A percentile compares a stretch with the other conserved stretches of the same genome.
Conservation (phyloP, 2,888 invertebrate species). For the Dynastes grantii region DNA sequence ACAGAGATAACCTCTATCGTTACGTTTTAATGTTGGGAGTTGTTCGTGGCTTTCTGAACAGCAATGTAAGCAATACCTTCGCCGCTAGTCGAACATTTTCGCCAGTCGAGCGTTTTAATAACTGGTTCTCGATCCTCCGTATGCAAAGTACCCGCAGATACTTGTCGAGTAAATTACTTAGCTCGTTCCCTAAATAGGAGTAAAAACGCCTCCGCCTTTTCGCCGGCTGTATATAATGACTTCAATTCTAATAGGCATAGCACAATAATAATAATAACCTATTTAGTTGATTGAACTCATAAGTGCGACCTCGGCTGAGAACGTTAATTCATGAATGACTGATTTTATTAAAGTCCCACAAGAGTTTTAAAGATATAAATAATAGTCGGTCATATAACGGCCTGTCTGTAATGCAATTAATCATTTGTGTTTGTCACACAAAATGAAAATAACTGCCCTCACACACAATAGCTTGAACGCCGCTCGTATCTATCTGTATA, state of each 20-base stretch:
- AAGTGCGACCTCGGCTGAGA: slow-evolving; percentile 25
- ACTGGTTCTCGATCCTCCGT: slow-evolving; percentile 3
- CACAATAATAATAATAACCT: slow-evolving; percentile 34
- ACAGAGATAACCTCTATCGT: no score
- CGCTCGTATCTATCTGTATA: neutral
- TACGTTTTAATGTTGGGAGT: no score
- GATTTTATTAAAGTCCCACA: slow-evolving; percentile 36
- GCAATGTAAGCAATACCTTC: neutral
- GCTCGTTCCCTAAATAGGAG: slow-evolving; percentile 2
- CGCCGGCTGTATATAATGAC: neutral
- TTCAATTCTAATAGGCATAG: neutral
- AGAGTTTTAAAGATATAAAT: slow-evolving; percentile 31
- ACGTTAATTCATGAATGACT: slow-evolving; percentile 42
- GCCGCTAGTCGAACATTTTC: neutral
- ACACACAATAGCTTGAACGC: slow-evolving; percentile 18
- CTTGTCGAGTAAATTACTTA: slow-evolving; percentile 18
- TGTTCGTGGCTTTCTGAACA: no score
- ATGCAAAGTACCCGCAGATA: slow-evolving; percentile 34
- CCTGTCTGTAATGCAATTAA: slow-evolving; percentile 29
- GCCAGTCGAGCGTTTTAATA: slow-evolving; percentile 8
- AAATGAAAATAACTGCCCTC: slow-evolving; percentile 27
- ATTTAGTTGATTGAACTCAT: slow-evolving; percentile 46
- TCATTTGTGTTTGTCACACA: slow-evolving; percentile 31
- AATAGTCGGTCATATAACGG: slow-evolving; percentile 10
- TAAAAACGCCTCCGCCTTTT: slow-evolving; percentile 24